A percentile compares a stretch with the other conserved stretches of the same genome.
Conservation (phyloP, 2,797 vertebrate genomes). For the Malurus leucopterus region DNA sequence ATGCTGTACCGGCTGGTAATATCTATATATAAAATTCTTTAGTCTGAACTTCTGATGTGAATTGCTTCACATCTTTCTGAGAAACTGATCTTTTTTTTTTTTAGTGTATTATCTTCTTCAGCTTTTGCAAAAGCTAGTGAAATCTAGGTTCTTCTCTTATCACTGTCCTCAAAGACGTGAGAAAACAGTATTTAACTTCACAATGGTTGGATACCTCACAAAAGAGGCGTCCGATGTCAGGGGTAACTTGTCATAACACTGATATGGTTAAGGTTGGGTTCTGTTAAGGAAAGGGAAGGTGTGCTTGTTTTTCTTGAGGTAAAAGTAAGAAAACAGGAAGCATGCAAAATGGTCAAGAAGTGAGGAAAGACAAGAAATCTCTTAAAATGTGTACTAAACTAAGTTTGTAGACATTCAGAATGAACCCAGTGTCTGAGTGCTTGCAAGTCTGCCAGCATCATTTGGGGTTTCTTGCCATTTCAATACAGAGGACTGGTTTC, state of each 20-base stretch:
- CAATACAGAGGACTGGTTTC: neutral
- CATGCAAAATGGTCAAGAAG: neutral
- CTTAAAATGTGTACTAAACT: neutral
- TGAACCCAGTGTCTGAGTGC: neutral
- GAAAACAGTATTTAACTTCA: neutral
- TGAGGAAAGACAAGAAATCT: neutral
- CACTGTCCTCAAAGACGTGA: neutral
- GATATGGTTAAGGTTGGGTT: neutral
- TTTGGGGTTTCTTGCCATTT: neutral
- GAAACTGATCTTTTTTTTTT: accelerated
- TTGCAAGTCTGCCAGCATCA: neutral
- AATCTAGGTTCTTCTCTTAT: neutral
- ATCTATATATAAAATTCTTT: neutral
- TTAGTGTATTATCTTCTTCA: neutral
- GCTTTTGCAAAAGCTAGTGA: neutral
- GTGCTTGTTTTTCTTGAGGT: neutral
- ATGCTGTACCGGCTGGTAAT: neutral
- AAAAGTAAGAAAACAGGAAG: neutral
- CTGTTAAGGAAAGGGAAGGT: neutral
- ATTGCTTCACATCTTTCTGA: neutral
- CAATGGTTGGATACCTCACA: neutral
- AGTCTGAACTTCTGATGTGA: neutral
- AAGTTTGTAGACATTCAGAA: neutral
- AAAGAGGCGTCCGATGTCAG: neutral
- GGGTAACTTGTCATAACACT: neutral